Evolutionary conservation across 2,113 vertebrate genomes (phyloP).

Genomic region (Lepisosteus osseus): DNA sequence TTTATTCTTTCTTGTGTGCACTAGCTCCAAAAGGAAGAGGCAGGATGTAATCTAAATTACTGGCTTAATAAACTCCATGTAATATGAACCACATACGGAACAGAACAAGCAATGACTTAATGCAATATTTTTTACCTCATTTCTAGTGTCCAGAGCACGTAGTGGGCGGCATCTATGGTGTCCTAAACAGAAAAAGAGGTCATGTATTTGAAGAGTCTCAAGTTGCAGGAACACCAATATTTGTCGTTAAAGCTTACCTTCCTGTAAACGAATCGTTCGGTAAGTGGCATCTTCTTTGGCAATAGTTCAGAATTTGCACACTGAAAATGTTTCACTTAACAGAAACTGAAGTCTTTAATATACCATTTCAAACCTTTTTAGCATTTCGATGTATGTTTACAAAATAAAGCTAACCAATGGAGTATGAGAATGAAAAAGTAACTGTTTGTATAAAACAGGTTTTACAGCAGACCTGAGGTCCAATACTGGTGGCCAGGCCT

Average conservation of each 20-base stretch:
- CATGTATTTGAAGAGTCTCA: constrained; percentile 55
- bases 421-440: neutral
- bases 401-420: too few relatives aligned
- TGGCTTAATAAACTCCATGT: too few relatives aligned
- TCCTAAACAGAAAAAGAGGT: constrained; percentile 58
- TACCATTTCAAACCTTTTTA: neutral
- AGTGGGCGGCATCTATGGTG: constrained; percentile 52
- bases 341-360: too few relatives aligned
- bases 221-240: constrained; percentile 49
- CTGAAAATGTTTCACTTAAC: too few relatives aligned
- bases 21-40: too few relatives aligned
- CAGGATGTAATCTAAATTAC: too few relatives aligned
- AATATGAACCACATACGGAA: too few relatives aligned
- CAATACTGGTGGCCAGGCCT: constrained; percentile 49
- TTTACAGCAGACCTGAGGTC: constrained; percentile 46
- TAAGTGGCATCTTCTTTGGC: constrained; percentile 29
- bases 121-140: neutral
- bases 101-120: too few relatives aligned
- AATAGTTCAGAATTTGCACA: neutral
- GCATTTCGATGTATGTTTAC: neutral
- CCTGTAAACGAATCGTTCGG: constrained; percentile 62
- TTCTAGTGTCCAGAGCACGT: constrained; percentile 51
- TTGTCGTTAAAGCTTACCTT: constrained; percentile 49
- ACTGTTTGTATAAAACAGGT: constrained; percentile 26
- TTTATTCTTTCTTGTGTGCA: too few relatives aligned